These are phyloP conservation scores for Hoplostethus atlanticus DNA, from an alignment of 2,797 vertebrate species.

Conservation along the genomic window DNA sequence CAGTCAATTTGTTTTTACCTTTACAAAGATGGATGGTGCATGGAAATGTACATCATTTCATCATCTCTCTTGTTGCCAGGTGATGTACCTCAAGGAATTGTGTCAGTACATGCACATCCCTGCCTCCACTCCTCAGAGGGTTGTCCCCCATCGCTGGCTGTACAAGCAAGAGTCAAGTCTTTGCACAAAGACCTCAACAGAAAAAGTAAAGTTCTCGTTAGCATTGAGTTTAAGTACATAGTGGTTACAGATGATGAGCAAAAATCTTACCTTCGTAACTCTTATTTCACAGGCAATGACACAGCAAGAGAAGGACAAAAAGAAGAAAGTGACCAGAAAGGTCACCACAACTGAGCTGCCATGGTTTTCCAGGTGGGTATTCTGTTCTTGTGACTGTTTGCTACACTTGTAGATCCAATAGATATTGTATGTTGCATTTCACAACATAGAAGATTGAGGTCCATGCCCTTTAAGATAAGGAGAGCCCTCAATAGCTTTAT, in stretches of 20 bases:
- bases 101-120: background rate
- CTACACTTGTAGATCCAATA: conserved; percentile 24
- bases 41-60: too few species aligned
- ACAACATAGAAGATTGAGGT: background rate
- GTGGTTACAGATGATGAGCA: conserved; percentile 4
- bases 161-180: conserved; percentile 1
- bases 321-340: conserved; percentile 29
- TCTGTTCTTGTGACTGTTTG: conserved; percentile 17
- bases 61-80: conserved; percentile 11
- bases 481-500: too few species aligned
- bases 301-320: conserved; percentile 16
- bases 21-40: too few species aligned
- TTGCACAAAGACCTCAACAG: conserved; percentile 7
- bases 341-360: conserved; percentile 24
- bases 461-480: too few species aligned
- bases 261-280: conserved; percentile 3
- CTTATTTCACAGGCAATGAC: conserved; percentile 21
- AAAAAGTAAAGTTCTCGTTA: conserved; percentile 9
- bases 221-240: background rate
- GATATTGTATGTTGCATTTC: conserved; percentile 5
- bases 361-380: conserved; percentile 41
- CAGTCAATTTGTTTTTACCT: too few species aligned
- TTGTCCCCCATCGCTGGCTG: conserved; percentile 26
- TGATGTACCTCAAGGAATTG: conserved; percentile 24
- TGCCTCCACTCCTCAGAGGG: conserved; percentile 17